Percentiles rank a stretch among this genome's conserved stretches.
Conservation (phyloP, 2,888 invertebrate species). For the Epirrita christyi region DNA sequence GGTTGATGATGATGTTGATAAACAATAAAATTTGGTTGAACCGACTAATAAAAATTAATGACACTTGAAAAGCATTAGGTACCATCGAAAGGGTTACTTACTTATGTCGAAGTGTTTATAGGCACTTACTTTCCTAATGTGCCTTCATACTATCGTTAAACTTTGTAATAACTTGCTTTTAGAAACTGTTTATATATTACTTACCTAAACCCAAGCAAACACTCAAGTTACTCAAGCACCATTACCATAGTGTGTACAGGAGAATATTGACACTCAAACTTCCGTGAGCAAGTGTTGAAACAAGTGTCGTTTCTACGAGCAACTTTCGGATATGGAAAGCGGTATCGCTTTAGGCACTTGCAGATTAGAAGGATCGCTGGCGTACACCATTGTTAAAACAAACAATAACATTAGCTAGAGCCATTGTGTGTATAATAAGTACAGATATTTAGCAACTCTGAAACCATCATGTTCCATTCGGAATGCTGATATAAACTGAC, state of each 20-base stretch:
- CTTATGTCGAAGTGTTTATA: slow-evolving; percentile 9
- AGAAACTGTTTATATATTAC: slow-evolving; percentile 32
- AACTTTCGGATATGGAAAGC: slow-evolving; percentile 60
- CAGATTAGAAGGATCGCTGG: slow-evolving; percentile 2
- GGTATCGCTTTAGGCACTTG: slow-evolving; percentile 17
- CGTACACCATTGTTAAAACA: not conserved
- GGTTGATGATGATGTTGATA: no score
- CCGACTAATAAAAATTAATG: not conserved
- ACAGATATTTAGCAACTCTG: no score
- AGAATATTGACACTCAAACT: slow-evolving; percentile 42
- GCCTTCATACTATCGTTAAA: slow-evolving; percentile 16
- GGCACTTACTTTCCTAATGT: slow-evolving; percentile 14
- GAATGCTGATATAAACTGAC: no score
- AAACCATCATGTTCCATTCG: no score
- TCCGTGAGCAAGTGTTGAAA: slow-evolving; percentile 45
- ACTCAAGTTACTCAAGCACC: slow-evolving; percentile 35
- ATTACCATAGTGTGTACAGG: slow-evolving; percentile 33
- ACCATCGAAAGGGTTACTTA: not conserved
- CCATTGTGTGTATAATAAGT: no score
- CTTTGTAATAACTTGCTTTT: slow-evolving; percentile 19
- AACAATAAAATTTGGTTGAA: not conserved
- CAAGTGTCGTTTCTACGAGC: slow-evolving; percentile 53
- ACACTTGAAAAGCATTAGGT: not conserved
- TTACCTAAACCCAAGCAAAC: slow-evolving; percentile 21
- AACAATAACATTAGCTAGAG: no score